Evolutionary conservation across 2,888 invertebrate genomes (phyloP), one percentile per base, ranked within the genome.

Genomic region (Acholoe squamosa): DNA sequence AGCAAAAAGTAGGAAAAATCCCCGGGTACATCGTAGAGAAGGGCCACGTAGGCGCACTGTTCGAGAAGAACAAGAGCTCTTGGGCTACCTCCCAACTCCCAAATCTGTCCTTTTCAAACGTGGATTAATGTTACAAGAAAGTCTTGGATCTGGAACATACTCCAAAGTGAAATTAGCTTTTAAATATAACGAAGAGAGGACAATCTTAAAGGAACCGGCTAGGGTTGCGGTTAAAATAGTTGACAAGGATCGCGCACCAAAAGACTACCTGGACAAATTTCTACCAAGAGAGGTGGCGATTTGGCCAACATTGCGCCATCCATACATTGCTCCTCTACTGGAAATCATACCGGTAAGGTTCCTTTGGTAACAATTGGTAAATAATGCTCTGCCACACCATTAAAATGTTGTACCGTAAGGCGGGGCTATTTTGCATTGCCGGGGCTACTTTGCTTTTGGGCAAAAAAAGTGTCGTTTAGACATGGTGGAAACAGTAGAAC

Each of bases 91-190:
- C 1, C 94, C 95, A 34, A 95, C 95, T 0, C 95, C 95, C 91
- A 92, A 95, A 77, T 95, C 95, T 0, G 93, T 95, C 25, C 92
- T 96, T 28, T 95, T 95, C 5, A 93, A 94, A 88, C 93, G 93
- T 90, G 95, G 95, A 14, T 94, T 94, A 90, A 92, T 95, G 25
- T 94, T 95, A 0, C 93, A 94, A 89, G 93, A 94, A 43, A 94
- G 94, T 19, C 93, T 96, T 19, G 96, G 96, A 0, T 94, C 94
- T 89, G 95, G 95, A 12, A 95, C 95, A 25, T 95, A 95, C 91
- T 95, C 95, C 10, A 95, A 93, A 91, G 94, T 93, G 88, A 94
- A 90, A 92, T 33, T 89, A 34, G 93, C 92, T 25, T n/a, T 51
- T 0, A 76, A 76, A 25, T 33, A 90, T 10, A 56, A 90, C 25